Evolutionary conservation across 2,797 vertebrate species (phyloP), one percentile per base, ranked within the genome.

Genomic region (Microctenopoma steveboyesi): DNA sequence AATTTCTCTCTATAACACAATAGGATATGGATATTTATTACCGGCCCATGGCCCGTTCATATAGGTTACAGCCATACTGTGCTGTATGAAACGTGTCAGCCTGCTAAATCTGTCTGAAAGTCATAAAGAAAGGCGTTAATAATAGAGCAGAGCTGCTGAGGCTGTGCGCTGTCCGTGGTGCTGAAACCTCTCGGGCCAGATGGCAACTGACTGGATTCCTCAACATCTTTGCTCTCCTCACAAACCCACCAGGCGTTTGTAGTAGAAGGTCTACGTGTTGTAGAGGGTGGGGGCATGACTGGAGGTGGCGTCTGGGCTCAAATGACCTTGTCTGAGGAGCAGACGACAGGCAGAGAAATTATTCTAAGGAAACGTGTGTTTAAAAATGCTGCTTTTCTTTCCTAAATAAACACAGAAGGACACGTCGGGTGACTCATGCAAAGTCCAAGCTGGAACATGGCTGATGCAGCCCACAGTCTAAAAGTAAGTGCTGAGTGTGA

Each of bases 131-230:
- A 47, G 9, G 49, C 52, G 47, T 66, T 18, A 78, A 46, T 54
- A 64, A 66, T 33, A 28, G 37, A 76, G 35, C 39, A 54, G 63
- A 0, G 43, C 18, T 27, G 56, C 66, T 45, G 51, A 59, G 61
- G 27, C 55, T 35, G 69, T 30, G 68, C 59, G 64, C 82, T 81
- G 66, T 82, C 80, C 74, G 30, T 48, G 82, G 77, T 85, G 81
- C 82, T 83, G 81, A 82, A 84, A 57, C 42, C 66, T 43, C 57
- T 46, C 37, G 7, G 66, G 57, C 40, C 59, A 73, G 59, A 61
- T 74, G 68, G 71, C 73, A 50, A 58, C 74, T 76, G 65, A 65
- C 66, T 69, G 75, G 43, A 47, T 53, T 73, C 63, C 56, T 60
- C 65, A 7, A 14, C 61, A 56, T 33, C 40, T 37, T 7, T 9